phyloP scores from a whole-genome alignment of 1,140 invertebrate species.

The Ceratitis capitata region DNA sequence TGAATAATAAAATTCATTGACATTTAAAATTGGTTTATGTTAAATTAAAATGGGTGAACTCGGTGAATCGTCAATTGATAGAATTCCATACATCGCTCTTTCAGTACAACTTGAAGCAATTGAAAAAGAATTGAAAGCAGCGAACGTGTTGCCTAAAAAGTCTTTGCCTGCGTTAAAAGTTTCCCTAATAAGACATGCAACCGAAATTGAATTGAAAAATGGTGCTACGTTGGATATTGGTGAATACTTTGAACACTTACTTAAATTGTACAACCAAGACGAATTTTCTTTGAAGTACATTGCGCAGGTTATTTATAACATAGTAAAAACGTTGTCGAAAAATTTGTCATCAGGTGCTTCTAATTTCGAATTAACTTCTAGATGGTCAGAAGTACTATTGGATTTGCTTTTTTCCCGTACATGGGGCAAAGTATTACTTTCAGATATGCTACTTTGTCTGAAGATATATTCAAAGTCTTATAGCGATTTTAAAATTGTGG shows the following conservation, averaged over 20 bases:
- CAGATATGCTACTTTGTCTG: constrained; percentile 53
- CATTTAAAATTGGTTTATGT: too few relatives aligned
- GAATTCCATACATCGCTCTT: background rate
- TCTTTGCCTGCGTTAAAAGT: background rate
- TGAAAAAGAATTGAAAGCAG: background rate
- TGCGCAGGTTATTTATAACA: constrained; percentile 23
- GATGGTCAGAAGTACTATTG: background rate
- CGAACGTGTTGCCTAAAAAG: background rate
- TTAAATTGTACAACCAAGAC: background rate
- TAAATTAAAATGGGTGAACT: background rate
- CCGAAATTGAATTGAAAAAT: background rate
- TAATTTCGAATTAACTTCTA: background rate
- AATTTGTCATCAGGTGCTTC: background rate
- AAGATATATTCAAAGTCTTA: constrained; percentile 52
- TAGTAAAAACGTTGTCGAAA: background rate
- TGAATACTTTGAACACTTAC: background rate
- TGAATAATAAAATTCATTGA: too few relatives aligned
- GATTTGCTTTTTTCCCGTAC: constrained; percentile 11
- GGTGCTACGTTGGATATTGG: background rate
- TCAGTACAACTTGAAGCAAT: background rate
- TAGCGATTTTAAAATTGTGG: constrained; percentile 46
- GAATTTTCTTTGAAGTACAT: background rate
- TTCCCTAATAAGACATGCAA: background rate
- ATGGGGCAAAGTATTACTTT: constrained; percentile 47
- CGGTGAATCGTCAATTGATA: background rate